Evolutionary conservation across 2,113 vertebrate species (phyloP), one percentile per base, ranked within the genome.

Genomic region (Microcebus tavaratra): DNA sequence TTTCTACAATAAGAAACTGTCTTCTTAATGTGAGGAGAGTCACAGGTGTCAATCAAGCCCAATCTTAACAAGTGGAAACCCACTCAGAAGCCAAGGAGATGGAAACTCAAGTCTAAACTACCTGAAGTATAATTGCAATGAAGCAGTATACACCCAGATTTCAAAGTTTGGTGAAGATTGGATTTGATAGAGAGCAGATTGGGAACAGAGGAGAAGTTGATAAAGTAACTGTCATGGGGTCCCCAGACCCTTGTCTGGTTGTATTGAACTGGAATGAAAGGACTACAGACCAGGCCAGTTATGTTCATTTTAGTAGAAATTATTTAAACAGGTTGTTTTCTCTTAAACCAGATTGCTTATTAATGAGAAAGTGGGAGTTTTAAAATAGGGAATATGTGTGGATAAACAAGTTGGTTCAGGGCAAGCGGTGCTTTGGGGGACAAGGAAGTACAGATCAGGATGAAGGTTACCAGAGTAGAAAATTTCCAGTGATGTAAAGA

Each of bases 331-430:
- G 21, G 10, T 2, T 50, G 7, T 70, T 75, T 50, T 3, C 11
- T 88, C 3, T 92, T 92, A 53, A 90, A 42, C 8, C 39, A 45
- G 12, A 76, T 87, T 50, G 18, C 11, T 87, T 94, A 9, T 67
- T 80, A 81, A 81, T 88, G 65, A 88, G 31, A 78, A 95, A 94
- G 80, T n/a, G 18, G 9, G 57, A 15, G 1, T 70, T 95, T 86
- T 82, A 59, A 65, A 95, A 70, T 55, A 23, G 39, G 7, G 3
- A 88, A 76, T 67, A 2, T 61, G 5, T 45, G 63, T 29, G 39
- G 17, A n/a, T 36, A 50, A 84, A 61, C 3, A 68, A 59, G 20
- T 79, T 68, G 2, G 8, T 81, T 63, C 34, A 8, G 21, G 29
- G 4, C 1, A 31, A 61, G 25, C 67, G 8, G 3, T 72, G 10